Evolutionary conservation across 2,113 vertebrate species (phyloP), one percentile per base, ranked within the genome.

Genomic region (Malurus melanocephalus): DNA sequence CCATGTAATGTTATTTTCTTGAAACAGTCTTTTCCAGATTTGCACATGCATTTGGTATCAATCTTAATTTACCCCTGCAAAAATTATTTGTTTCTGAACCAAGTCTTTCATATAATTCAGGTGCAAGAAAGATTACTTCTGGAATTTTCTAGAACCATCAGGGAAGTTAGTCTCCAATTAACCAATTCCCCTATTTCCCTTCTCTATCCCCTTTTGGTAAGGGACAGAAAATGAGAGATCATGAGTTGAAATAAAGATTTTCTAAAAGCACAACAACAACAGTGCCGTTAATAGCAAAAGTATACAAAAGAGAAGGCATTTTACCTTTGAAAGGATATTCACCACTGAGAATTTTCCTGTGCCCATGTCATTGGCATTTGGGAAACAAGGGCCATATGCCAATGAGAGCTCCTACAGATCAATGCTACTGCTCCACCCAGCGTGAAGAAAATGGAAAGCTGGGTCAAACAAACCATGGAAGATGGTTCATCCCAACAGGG

Each of bases 341-440:
- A 10, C 16, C 30, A 11, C 8, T 14, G 30, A 20, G 30, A 57
- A 43, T 33, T 24, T 21, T 74, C 5, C 20, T 66, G 33, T 1
- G 0, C 6, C 24, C 13, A 17, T 33, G 20, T 5, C 52, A 17
- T 14, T 9, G 43, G 11, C 42, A 26, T 33, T 43, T 6, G 33
- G 35, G 21, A 30, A 49, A 57, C 10, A 61, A 43, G 52, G 10
- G 4, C 26, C 17, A 3, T 32, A 14, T 32, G 45, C 21, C 61
- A 66, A 15, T 17, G 17, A 51, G 7, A 59, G 24, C 16, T 85
- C 52, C 35, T 26, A 26, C 7, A 26, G 9, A 49, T 11, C 10
- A 35, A 21, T 2, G 0, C 35, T 35, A 35, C 1, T 0, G 7
- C 21, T 65, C 16, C 8, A 8, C 24, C 35, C 52, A 43, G 26